Conservation (phyloP, 2,113 vertebrate genomes). For the Anhinga rufa region DNA sequence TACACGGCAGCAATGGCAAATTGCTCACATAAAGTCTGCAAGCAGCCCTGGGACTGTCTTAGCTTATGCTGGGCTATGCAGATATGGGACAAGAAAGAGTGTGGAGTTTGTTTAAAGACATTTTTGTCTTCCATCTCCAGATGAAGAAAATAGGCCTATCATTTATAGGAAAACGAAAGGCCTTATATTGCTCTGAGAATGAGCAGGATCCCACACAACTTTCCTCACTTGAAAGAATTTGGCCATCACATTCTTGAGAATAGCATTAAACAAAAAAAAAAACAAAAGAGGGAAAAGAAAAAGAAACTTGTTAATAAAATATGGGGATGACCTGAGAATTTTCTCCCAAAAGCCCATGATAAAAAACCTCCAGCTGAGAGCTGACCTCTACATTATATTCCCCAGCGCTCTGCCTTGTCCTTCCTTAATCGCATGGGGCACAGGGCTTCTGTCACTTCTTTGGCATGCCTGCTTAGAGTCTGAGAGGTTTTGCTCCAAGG, state of each 20-base stretch:
- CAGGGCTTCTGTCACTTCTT: background rate
- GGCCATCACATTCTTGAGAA: background rate
- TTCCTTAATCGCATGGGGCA: background rate
- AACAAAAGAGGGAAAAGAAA: background rate
- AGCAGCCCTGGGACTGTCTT: background rate
- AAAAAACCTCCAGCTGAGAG: background rate
- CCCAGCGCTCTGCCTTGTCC: background rate
- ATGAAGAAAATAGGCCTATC: background rate
- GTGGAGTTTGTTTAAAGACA: background rate
- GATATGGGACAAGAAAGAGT: background rate
- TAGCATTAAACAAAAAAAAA: background rate
- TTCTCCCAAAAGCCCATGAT: background rate
- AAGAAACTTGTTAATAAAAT: background rate
- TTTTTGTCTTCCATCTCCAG: background rate
- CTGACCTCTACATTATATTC: background rate
- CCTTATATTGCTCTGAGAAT: background rate
- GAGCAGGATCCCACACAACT: background rate
- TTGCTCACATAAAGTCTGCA: background rate
- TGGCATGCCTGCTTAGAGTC: background rate
- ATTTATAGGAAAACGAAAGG: background rate
- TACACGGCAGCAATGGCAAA: background rate
- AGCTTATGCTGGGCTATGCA: background rate
- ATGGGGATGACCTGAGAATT: background rate
- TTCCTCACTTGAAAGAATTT: background rate
- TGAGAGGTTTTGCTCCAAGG: background rate